Evolutionary conservation across 2,888 invertebrate genomes (phyloP).

Genomic region (Ornithoptera alexandrae): DNA sequence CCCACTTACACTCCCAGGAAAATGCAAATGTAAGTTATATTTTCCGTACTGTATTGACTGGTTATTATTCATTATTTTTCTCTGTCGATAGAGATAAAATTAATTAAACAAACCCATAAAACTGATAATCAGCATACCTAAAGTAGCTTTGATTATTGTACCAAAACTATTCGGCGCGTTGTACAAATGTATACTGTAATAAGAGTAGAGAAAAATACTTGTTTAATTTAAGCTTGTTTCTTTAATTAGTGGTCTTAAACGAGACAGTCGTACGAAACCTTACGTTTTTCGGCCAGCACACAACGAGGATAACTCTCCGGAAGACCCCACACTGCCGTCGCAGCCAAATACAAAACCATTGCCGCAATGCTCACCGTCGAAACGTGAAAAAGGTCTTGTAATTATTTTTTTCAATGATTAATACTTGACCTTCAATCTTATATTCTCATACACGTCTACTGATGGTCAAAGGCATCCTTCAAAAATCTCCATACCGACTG

Average conservation of each 20-base stretch:
- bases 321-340: constrained; percentile 17
- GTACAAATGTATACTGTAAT: no score
- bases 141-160: neutral
- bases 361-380: constrained; percentile 6
- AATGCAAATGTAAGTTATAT: constrained; percentile 12
- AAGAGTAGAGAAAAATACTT: neutral
- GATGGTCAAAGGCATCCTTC: no score
- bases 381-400: neutral
- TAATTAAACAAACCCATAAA: no score
- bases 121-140: no score
- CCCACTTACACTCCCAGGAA: constrained; percentile 22
- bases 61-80: no score
- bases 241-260: constrained; percentile 7
- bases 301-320: constrained; percentile 21
- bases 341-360: neutral
- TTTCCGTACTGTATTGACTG: neutral
- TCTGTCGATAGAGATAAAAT: no score
- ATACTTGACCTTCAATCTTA: no score
- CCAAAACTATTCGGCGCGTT: no score
- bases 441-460: no score
- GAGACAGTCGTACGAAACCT: constrained; percentile 13
- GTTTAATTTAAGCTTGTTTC: neutral
- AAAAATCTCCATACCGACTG: no score
- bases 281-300: constrained; percentile 15
- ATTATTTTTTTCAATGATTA: neutral